A percentile compares a stretch with the other conserved stretches of the same genome.
Evolutionary conservation across 2,888 invertebrate species (phyloP).

Genomic region (Nowickia ferox): DNA sequence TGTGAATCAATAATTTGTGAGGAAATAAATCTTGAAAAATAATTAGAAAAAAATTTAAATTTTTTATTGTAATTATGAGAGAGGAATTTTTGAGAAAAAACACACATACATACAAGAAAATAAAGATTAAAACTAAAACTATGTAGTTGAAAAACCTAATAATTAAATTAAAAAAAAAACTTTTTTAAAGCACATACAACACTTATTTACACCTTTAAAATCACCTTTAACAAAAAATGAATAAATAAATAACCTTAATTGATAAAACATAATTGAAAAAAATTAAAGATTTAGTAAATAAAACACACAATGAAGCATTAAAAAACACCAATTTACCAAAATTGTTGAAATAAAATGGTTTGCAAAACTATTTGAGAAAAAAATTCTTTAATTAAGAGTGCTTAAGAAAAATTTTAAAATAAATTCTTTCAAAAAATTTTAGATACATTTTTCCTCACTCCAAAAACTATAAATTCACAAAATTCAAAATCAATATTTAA

Average conservation of each 20-base stretch:
- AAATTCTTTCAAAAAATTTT: not conserved
- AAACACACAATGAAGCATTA: slow-evolving; percentile 47
- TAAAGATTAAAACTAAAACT: not conserved
- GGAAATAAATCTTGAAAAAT: slow-evolving; percentile 18
- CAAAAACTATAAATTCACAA: not conserved
- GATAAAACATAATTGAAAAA: not conserved
- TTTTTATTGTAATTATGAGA: slow-evolving; percentile 25
- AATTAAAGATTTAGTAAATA: slow-evolving; percentile 30
- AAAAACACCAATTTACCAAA: slow-evolving; percentile 72
- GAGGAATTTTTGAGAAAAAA: not conserved
- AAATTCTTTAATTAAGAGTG: slow-evolving; percentile 20
- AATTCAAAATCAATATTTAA: slow-evolving; percentile 21
- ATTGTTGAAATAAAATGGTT: slow-evolving; percentile 49
- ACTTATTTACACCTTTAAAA: not conserved
- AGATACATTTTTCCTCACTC: not conserved
- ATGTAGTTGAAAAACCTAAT: not conserved
- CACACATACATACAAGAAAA: not conserved
- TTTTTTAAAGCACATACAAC: slow-evolving; percentile 22
- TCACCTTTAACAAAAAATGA: not conserved
- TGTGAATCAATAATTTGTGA: slow-evolving; percentile 50
- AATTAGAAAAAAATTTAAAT: not conserved
- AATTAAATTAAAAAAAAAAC: not conserved
- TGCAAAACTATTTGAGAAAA: slow-evolving; percentile 28
- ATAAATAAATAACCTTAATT: not conserved
- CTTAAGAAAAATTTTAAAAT: slow-evolving; percentile 14